Conservation (phyloP, 2,113 vertebrate genomes). For the Proterorhinus semilunaris region DNA sequence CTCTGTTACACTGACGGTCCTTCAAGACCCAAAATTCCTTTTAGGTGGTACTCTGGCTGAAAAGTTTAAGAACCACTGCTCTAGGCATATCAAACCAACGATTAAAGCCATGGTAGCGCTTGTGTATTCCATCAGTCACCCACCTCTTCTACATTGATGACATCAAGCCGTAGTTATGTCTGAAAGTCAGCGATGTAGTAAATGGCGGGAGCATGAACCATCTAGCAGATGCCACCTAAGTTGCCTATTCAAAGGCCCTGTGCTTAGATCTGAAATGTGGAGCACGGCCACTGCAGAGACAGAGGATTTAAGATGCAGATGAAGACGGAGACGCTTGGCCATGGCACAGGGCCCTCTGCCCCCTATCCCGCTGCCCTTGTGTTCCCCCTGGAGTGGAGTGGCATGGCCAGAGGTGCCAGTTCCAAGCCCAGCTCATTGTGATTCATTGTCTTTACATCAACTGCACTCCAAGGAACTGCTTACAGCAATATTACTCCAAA, state of each 20-base stretch:
- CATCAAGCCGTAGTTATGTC: too few relatives aligned
- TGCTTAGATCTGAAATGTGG: neutral
- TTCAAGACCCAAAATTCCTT: too few relatives aligned
- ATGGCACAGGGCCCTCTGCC: constrained; percentile 61
- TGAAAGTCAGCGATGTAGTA: too few relatives aligned
- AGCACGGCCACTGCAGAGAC: constrained; percentile 19
- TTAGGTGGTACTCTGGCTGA: too few relatives aligned
- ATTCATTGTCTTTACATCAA: constrained; percentile 33
- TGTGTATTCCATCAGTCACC: too few relatives aligned
- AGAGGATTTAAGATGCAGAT: constrained; percentile 23
- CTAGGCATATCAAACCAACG: too few relatives aligned
- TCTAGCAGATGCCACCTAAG: neutral
- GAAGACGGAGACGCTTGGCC: constrained; percentile 35
- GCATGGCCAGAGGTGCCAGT: constrained; percentile 67
- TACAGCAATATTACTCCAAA: constrained; percentile 9
- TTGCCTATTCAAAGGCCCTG: neutral
- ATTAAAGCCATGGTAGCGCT: too few relatives aligned
- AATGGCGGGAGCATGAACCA: too few relatives aligned
- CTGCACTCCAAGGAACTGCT: constrained; percentile 38
- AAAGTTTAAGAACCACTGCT: too few relatives aligned
- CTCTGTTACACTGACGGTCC: too few relatives aligned
- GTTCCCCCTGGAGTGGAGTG: constrained; percentile 59
- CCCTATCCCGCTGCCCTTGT: constrained; percentile 32
- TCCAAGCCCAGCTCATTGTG: constrained; percentile 69
- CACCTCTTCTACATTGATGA: too few relatives aligned